Conservation (phyloP, 2,113 vertebrate species). For the Phainopepla nitens region DNA sequence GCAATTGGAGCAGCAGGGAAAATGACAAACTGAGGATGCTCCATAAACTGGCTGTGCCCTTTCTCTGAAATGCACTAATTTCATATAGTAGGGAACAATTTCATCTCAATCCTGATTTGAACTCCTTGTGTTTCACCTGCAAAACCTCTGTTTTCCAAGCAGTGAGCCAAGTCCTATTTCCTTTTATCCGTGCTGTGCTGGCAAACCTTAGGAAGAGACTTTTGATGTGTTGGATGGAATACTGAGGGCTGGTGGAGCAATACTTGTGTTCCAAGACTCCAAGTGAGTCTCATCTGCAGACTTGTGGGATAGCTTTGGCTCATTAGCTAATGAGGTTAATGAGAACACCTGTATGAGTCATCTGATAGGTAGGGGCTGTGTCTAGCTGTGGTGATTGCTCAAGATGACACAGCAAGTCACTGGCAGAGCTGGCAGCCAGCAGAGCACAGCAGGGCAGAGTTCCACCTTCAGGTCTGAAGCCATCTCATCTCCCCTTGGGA, state of each 20-base stretch:
- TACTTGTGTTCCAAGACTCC: background rate
- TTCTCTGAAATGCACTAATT: background rate
- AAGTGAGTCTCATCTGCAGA: background rate
- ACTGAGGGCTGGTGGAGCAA: background rate
- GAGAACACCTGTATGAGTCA: background rate
- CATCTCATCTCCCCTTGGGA: background rate
- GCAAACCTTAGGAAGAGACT: background rate
- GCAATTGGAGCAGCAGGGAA: background rate
- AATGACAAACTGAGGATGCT: background rate
- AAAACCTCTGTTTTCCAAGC: background rate
- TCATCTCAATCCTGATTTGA: background rate
- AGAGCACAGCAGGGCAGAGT: background rate
- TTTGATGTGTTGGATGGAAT: background rate
- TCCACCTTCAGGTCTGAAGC: background rate
- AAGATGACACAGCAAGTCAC: background rate
- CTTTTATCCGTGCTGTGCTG: background rate
- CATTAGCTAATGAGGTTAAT: conserved; percentile 48
- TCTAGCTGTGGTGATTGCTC: background rate
- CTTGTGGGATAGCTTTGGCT: background rate
- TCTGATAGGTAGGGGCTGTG: background rate
- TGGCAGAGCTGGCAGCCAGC: background rate
- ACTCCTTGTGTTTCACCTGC: background rate
- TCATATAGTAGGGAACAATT: background rate
- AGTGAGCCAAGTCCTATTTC: background rate
- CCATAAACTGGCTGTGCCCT: background rate